phyloP scores from a whole-genome alignment of 92 coral and sea anemone genomes.

The Zoanthus solanderi region DNA sequence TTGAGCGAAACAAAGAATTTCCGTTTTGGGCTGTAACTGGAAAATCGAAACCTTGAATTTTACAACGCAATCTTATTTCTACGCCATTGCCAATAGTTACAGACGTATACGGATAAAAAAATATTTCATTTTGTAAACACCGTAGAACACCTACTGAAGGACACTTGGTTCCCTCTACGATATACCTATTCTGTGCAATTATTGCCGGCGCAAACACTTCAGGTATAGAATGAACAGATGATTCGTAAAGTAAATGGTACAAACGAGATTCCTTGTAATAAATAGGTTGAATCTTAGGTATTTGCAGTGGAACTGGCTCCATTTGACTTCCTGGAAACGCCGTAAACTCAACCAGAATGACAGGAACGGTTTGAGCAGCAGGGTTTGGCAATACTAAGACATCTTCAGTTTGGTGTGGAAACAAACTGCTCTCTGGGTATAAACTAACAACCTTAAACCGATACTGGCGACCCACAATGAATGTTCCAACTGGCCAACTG shows the following conservation, averaged over 20 bases:
- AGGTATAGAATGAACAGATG: slow-evolving; percentile 12
- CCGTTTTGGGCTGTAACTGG: slow-evolving; percentile 27
- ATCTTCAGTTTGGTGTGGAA: slow-evolving; percentile 32
- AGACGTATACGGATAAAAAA: neutral
- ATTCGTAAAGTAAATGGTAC: slow-evolving; percentile 13
- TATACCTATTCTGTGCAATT: neutral
- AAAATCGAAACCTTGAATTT: slow-evolving; percentile 32
- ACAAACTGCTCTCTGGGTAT: slow-evolving; percentile 1
- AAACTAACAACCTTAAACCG: slow-evolving; percentile 29
- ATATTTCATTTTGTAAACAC: slow-evolving; percentile 5
- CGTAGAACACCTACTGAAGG: slow-evolving; percentile 42
- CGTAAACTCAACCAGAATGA: neutral
- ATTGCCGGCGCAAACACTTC: slow-evolving; percentile 23
- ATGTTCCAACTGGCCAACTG: slow-evolving; percentile 20
- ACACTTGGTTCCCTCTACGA: slow-evolving; percentile 21
- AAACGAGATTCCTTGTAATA: slow-evolving; percentile 1
- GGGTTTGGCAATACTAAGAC: slow-evolving; percentile 22
- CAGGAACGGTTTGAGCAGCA: slow-evolving; percentile 11
- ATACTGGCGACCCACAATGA: slow-evolving; percentile 25
- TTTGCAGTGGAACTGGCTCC: neutral
- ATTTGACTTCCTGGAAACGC: slow-evolving; percentile 3
- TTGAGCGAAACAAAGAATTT: neutral
- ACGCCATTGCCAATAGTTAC: neutral
- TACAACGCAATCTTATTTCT: slow-evolving; percentile 34
- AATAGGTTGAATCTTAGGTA: slow-evolving; percentile 7